Percentiles rank a stretch among this genome's conserved stretches.
Evolutionary conservation across 2,113 vertebrate genomes (phyloP).

Genomic region (Pandion haliaetus): DNA sequence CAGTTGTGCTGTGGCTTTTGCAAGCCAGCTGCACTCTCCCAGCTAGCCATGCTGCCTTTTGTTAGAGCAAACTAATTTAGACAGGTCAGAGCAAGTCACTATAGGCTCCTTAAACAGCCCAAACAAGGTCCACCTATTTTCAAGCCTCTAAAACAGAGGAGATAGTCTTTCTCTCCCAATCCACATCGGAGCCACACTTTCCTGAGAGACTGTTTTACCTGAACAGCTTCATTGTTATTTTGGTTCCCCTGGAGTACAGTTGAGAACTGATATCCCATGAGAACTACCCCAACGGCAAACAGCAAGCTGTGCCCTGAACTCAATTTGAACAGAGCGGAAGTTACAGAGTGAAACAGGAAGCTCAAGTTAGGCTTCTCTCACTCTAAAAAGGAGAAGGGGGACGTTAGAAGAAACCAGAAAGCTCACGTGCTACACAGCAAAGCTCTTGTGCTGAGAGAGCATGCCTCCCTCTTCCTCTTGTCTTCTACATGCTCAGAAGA

Average conservation of each 20-base stretch:
- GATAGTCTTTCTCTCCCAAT: not conserved
- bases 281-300: not conserved
- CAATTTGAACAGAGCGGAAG: constrained; percentile 24
- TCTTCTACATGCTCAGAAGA: not conserved
- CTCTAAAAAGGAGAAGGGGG: not conserved
- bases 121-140: not conserved
- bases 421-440: not conserved
- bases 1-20: not conserved
- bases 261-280: constrained; percentile 3
- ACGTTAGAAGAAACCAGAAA: constrained; percentile 25
- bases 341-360: constrained; percentile 51
- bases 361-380: constrained; percentile 1
- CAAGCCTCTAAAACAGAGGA: not conserved
- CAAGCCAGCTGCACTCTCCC: not conserved
- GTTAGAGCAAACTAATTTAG: not conserved
- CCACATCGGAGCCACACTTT: not conserved
- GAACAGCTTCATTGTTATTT: constrained; percentile 40
- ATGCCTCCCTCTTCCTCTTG: not conserved
- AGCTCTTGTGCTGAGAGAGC: not conserved
- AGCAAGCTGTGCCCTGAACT: not conserved
- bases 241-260: not conserved
- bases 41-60: not conserved
- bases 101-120: not conserved
- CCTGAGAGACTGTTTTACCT: constrained; percentile 33
- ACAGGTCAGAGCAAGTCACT: not conserved